Base-by-base conservation (phyloP, 2,113 vertebrate species). In the Gulo gulo region DNA sequence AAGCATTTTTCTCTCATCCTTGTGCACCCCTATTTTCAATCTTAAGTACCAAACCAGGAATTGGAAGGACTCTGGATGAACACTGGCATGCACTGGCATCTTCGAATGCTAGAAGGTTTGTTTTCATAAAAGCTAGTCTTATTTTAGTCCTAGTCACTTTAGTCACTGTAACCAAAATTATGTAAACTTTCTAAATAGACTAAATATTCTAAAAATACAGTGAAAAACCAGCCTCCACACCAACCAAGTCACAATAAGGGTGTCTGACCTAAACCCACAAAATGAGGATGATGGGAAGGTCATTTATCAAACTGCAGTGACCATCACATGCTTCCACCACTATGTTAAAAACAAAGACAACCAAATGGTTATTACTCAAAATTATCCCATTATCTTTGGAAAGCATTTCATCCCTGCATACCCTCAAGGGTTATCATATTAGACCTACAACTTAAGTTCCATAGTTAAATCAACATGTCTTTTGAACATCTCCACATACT, bases 181-280 rank as follows among this genome's bases (percentile, higher is more conserved):
- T 98, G 81, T 97, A 89, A 98, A 96, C 97, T 97, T 98, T 98
- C 98, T 98, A 99, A 98, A 99, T 98, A 99, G 97, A 80, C 92
- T 97, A 90, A 23, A 98, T 98, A 97, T 96, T 96, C 97, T 98
- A 98, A 97, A 98, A 99, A 98, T 98, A 98, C 6, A 95, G 31
- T 91, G 74, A 97, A 97, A 97, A 4, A 67, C 81, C 91, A 94
- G 29, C 92, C 97, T 91, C 95, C 52, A 18, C 94, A 97, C 95
- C 84, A 96, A 98, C 97, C 97, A 98, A 98, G 90, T 98, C 97
- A 97, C 86, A 95, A 97, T 98, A 98, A 93, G 67, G 45, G 36
- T 98, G 97, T 98, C 98, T 98, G 94, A 98, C 91, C 97, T 96
- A 98, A 98, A 81, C 47, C 91, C 65, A 74, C 97, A 98, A 98